phyloP scores from a whole-genome alignment of 2,797 vertebrate genomes.

The Micrastur ruficollis region DNA sequence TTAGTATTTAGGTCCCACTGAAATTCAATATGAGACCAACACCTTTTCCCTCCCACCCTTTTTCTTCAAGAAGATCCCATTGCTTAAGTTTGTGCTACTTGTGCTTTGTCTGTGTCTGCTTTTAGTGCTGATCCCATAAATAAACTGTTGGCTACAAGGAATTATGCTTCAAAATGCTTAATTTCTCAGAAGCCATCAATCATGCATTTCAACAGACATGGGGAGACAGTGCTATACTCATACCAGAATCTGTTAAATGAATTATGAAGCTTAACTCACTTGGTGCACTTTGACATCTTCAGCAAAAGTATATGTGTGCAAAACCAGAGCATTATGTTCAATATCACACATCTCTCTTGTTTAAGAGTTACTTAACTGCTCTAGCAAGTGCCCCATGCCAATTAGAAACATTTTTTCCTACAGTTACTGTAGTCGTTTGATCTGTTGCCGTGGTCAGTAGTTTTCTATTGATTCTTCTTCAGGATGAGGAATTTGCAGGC shows the following conservation, averaged over 20 bases:
- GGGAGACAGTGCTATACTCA: background rate
- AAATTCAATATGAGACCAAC: background rate
- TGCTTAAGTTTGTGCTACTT: background rate
- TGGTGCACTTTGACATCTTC: background rate
- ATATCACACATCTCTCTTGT: background rate
- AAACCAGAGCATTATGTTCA: background rate
- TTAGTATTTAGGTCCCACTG: background rate
- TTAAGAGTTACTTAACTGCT: background rate
- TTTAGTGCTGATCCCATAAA: background rate
- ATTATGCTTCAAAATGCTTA: background rate
- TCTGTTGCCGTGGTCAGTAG: background rate
- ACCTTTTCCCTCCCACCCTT: background rate
- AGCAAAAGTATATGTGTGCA: accelerated
- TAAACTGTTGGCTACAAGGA: background rate
- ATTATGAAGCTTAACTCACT: background rate
- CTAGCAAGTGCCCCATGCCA: background rate
- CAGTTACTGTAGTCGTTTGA: background rate
- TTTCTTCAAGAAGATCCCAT: background rate
- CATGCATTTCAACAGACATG: accelerated
- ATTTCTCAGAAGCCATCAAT: background rate
- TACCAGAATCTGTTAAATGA: background rate
- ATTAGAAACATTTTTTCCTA: background rate
- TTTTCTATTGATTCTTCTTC: slow-evolving; percentile 6
- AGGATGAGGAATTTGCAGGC: background rate
- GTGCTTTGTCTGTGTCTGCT: background rate